Evolutionary conservation across 1,140 invertebrate genomes (phyloP), one percentile per base, ranked within the genome.

Genomic region (Leptinotarsa defecta): DNA sequence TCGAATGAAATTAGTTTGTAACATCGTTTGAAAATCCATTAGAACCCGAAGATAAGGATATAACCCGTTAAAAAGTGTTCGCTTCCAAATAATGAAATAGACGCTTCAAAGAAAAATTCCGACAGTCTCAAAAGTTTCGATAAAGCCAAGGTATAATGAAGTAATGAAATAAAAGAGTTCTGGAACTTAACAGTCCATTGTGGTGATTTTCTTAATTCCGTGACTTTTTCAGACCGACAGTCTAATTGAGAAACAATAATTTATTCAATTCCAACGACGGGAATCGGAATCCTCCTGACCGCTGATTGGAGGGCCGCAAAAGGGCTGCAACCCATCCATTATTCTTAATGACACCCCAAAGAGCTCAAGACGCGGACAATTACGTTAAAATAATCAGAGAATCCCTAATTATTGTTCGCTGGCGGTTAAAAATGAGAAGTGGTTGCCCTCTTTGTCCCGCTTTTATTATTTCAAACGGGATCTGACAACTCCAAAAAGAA

Each of bases 201-300:
- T 63, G 71, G 71, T 34, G 49, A 74, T 74, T 68, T 74, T 52
- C 72, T 74, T 73, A 63, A 63, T 73, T 48, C 52, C 68, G 76
- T 63, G 48, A 43, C 17, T 72, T 71, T 75, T 65, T 48, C 27
- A 64, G 24, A n/a, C n/a, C 24, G 61, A 64, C 75, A 78, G 75
- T 78, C 81, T 83, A 83, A 83, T 83, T 82, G 82, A 79, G 78
- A 82, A 83, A 82, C 82, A 82, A 83, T 83, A 82, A 83, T 83
- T 83, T 83, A 83, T 83, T 83, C 82, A 83, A 74, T 79, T 77
- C 74, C 79, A 82, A 81, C 79, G 81, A 80, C 76, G 70, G 75
- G 76, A 77, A 76, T 73, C 48, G 71, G 48, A 19, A 48, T 73
- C 48, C 24, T 48, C 62, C 61, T 73, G 71, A 73, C 71, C 71